These are phyloP conservation scores for Caenorhabditis wallacei DNA, from an alignment of 2,888 invertebrate genomes.

Conservation along the genomic window DNA sequence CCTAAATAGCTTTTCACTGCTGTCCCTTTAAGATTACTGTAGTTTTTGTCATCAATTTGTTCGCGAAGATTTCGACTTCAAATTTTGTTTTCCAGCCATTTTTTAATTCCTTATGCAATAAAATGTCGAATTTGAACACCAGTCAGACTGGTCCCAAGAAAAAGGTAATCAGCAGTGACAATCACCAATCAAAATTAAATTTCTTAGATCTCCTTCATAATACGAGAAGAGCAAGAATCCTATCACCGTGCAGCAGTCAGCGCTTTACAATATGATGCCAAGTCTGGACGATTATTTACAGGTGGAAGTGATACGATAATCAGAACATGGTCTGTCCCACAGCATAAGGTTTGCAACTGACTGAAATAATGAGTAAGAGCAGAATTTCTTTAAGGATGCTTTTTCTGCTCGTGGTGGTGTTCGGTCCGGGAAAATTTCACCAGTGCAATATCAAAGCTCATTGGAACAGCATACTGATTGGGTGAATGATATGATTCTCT, in stretches of 20 bases:
- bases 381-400: constrained; percentile 35
- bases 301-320: constrained; percentile 98
- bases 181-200: not conserved
- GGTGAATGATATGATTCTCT: constrained; percentile 99
- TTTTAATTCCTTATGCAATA: constrained; percentile 14
- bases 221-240: constrained; percentile 93
- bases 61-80: no score
- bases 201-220: constrained; percentile 94
- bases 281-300: constrained; percentile 92
- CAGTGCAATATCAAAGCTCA: constrained; percentile 90
- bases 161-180: constrained; percentile 28
- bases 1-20: no score
- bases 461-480: constrained; percentile 99
- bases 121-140: constrained; percentile 26
- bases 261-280: constrained; percentile 94
- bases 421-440: constrained; percentile 46
- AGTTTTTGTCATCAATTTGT: no score
- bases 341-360: constrained; percentile 49
- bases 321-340: constrained; percentile 88
- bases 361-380: not conserved
- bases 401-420: constrained; percentile 63
- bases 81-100: no score
- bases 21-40: no score
- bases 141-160: constrained; percentile 49
- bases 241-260: constrained; percentile 96